Conservation (phyloP, 2,888 invertebrate species). For the Drosophila maculinotata region DNA sequence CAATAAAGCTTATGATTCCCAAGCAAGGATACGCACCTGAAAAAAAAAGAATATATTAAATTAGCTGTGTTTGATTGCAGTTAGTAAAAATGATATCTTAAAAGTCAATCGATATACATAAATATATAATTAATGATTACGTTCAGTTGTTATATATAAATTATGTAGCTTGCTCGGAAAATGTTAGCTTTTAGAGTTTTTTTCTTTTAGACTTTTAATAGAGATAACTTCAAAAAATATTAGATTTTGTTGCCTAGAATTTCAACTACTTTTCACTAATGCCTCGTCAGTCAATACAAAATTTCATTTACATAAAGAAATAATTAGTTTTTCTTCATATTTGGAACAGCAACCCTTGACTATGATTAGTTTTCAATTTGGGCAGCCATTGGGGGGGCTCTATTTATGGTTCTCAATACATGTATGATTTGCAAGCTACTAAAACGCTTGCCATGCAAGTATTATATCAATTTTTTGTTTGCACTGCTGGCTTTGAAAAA, state of each 20-base stretch:
- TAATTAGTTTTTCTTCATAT: neutral
- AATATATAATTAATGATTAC: no score
- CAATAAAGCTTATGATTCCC: neutral
- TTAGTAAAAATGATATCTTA: no score
- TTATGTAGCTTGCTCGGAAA: no score
- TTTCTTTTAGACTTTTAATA: no score
- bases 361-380: conserved; percentile 11
- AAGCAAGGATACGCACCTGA: conserved; percentile 46
- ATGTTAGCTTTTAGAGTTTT: no score
- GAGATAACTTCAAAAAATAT: no score
- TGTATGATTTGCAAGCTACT: conserved; percentile 5
- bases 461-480: conserved; percentile 2
- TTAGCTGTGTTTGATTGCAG: conserved; percentile 14
- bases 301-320: no score
- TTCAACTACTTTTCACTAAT: no score
- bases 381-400: neutral
- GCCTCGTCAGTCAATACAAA: no score
- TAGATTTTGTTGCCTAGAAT: no score
- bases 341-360: neutral
- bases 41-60: conserved; percentile 11
- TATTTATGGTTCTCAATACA: conserved; percentile 12
- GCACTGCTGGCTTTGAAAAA: conserved; percentile 22
- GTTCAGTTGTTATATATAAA: no score
- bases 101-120: no score
- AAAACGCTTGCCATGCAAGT: conserved; percentile 3